Evolutionary conservation across 2,888 invertebrate genomes (phyloP).

Genomic region (Lepidocyrtinus sp.): DNA sequence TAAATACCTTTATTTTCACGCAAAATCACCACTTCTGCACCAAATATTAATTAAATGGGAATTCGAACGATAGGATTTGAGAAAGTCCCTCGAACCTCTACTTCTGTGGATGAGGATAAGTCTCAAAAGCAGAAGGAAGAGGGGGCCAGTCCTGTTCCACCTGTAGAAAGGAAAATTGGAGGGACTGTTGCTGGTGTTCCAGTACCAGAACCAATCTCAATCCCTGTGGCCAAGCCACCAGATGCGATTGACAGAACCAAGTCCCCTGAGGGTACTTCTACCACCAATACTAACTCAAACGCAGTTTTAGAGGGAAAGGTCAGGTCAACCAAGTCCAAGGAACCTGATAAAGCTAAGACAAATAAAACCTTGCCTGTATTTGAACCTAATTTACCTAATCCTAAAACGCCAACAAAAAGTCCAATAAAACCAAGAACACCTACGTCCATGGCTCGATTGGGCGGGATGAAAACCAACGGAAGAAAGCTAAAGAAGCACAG

Average conservation of each 20-base stretch:
- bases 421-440: slow-evolving; percentile 38
- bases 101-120: slow-evolving; percentile 6
- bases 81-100: slow-evolving; percentile 38
- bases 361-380: no score
- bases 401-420: no score
- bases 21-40: not conserved
- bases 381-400: no score
- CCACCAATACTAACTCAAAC: no score
- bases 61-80: slow-evolving; percentile 43
- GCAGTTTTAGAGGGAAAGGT: not conserved
- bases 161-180: slow-evolving; percentile 3
- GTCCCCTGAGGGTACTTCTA: no score
- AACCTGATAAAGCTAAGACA: no score
- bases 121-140: not conserved
- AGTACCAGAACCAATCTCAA: not conserved
- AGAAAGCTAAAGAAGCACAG: slow-evolving; percentile 50
- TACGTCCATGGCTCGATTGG: slow-evolving; percentile 45
- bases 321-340: no score
- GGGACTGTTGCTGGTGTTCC: no score
- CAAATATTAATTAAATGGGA: slow-evolving; percentile 49
- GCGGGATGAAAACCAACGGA: slow-evolving; percentile 29
- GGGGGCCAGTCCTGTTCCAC: not conserved
- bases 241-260: not conserved
- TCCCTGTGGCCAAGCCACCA: not conserved
- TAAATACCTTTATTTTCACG: not conserved